Evolutionary conservation across 2,113 vertebrate genomes (phyloP), one percentile per base, ranked within the genome.

Genomic region (Catagonus wagneri): DNA sequence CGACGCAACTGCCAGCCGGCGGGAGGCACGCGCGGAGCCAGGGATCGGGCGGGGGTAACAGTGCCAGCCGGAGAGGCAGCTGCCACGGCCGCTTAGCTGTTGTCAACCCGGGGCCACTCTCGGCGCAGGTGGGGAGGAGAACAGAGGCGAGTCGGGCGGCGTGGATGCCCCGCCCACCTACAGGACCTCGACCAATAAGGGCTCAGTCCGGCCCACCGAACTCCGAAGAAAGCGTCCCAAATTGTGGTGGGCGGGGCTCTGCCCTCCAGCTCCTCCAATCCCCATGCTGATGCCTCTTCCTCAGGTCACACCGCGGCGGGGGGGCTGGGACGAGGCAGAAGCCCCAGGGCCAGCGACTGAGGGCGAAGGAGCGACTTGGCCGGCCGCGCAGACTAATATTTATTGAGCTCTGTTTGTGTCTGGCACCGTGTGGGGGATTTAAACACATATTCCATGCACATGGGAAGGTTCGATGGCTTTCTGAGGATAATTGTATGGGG

Each of bases 51-150:
- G 36, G 0, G 87, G 52, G 83, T 85, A 94, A 93, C 34, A 52
- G 94, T 94, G 96, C 95, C 89, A 95, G 83, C 86, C 83, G 61
- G 90, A 89, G 54, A 29, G 83, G 94, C 96, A 89, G 96, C 97
- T 91, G 92, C 34, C 0, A 7, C 29, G 19, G 88, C 95, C 80
- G 81, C 85, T 88, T 94, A 93, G 91, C 94, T 60, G 60, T 93
- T 88, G 96, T 97, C 96, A 96, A 88, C 50, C 16, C 1, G 27
- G 60, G 22, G 81, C 58, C 58, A 44, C 90, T 79, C 20, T 27
- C 44, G 0, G 29, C 27, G 65, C 96, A 95, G 96, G 92, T 95
- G 76, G 95, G 75, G 94, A 87, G 94, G 56, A 84, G 88, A 92
- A 32, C 27, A 0, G 20, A 5, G 0, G 69, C 7, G 1, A 74